These are phyloP conservation scores for Nemoura dubitans DNA, from an alignment of 2,888 invertebrate species.

Conservation along the genomic window DNA sequence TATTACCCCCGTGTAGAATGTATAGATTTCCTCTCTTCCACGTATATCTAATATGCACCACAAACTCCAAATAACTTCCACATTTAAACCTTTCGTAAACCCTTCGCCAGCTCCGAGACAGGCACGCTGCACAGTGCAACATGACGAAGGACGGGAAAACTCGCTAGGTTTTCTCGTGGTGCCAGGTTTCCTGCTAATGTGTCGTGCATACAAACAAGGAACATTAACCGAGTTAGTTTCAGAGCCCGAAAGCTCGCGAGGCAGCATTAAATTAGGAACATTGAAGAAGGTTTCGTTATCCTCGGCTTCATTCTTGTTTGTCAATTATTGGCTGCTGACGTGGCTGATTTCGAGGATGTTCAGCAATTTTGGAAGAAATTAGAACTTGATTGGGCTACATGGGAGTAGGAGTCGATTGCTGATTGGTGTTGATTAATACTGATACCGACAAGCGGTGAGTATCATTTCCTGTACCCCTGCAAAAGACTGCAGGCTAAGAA, in stretches of 20 bases:
- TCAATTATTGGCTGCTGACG: constrained; percentile 7
- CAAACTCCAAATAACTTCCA: not conserved
- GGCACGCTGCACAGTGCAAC: not conserved
- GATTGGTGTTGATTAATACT: constrained; percentile 7
- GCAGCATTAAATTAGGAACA: not conserved
- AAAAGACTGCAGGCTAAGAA: too few relatives aligned
- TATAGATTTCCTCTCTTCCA: too few relatives aligned
- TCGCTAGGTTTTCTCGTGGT: not conserved
- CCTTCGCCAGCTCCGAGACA: not conserved
- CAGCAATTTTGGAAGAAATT: not conserved
- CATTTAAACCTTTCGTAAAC: not conserved
- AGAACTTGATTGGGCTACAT: not conserved
- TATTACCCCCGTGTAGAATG: too few relatives aligned
- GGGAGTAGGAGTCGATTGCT: not conserved
- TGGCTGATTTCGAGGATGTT: not conserved
- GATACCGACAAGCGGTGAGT: not conserved
- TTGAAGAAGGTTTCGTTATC: not conserved
- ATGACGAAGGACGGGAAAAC: not conserved
- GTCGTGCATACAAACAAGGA: not conserved
- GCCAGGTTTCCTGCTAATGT: not conserved
- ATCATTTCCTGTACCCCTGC: too few relatives aligned
- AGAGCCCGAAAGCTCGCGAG: not conserved
- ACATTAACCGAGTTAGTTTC: not conserved
- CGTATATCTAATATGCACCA: too few relatives aligned
- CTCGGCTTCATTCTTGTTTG: not conserved